Evolutionary conservation across 2,888 invertebrate species (phyloP).

Genomic region (Conomelus anceps): DNA sequence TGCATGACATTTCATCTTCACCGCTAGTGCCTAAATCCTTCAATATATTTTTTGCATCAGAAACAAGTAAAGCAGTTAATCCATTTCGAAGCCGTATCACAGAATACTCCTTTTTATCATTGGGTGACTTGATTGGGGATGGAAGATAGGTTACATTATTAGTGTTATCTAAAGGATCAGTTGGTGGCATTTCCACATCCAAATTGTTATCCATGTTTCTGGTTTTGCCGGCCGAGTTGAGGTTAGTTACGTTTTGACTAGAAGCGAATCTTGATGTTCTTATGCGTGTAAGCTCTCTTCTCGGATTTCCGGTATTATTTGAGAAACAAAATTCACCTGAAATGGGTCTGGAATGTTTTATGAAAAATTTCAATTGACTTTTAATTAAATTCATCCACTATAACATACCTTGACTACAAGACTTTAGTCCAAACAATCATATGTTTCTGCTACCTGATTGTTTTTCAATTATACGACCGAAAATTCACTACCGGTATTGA

Average conservation of each 20-base stretch:
- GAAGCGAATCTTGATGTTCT: background rate
- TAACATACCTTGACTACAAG: background rate
- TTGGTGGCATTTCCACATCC: background rate
- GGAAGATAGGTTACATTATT: constrained; percentile 36
- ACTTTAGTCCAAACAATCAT: too few relatives aligned
- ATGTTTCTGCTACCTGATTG: background rate
- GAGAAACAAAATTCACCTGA: background rate
- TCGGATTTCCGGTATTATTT: background rate
- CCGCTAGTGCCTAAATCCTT: constrained; percentile 22
- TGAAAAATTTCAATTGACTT: background rate
- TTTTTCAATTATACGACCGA: background rate
- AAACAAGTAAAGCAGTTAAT: constrained; percentile 33
- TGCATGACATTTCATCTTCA: constrained; percentile 18
- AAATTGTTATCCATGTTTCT: background rate
- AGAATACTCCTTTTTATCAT: constrained; percentile 66
- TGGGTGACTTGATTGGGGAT: constrained; percentile 62
- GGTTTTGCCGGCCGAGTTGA: background rate
- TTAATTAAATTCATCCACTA: background rate
- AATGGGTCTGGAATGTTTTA: background rate
- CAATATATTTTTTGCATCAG: constrained; percentile 30
- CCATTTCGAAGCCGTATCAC: constrained; percentile 34
- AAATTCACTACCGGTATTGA: background rate
- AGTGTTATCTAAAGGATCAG: background rate
- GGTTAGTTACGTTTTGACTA: background rate
- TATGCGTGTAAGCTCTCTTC: background rate